These are phyloP conservation scores for Napeogenes sylphis DNA, from an alignment of 2,888 invertebrate species.

Conservation along the genomic window DNA sequence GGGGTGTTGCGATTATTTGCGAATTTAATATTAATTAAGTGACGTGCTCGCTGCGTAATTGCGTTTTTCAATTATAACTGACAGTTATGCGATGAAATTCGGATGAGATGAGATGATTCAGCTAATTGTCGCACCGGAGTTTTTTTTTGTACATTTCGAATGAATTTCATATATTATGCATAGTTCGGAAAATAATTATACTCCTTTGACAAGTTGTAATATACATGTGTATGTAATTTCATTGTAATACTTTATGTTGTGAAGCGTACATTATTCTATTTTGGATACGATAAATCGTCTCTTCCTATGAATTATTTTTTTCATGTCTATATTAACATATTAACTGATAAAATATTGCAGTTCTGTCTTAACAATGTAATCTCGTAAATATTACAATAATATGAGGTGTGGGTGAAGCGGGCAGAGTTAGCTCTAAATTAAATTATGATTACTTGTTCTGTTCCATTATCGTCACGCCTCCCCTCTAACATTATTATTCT, in stretches of 20 bases:
- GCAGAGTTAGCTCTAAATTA: constrained; percentile 50
- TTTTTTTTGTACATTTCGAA: constrained; percentile 32
- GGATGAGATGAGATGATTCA: constrained; percentile 60
- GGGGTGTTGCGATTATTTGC: constrained; percentile 69
- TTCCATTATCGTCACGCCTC: constrained; percentile 42
- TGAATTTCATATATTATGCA: constrained; percentile 20
- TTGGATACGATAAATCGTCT: too few species aligned
- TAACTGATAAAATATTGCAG: too few species aligned
- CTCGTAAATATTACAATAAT: not conserved
- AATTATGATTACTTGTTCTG: constrained; percentile 53
- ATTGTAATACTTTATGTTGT: too few species aligned
- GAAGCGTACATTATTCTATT: too few species aligned
- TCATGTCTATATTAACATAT: too few species aligned
- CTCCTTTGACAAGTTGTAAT: too few species aligned
- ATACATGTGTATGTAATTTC: too few species aligned
- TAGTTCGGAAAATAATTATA: constrained; percentile 19
- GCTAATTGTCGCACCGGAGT: constrained; percentile 56
- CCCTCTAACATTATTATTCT: constrained; percentile 5
- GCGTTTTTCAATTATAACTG: constrained; percentile 77
- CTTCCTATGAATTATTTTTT: too few species aligned
- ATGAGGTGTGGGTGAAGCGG: constrained; percentile 34
- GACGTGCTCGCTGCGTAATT: constrained; percentile 69
- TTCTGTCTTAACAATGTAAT: not conserved
- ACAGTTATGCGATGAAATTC: constrained; percentile 72
- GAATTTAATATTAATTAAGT: constrained; percentile 79